Evolutionary conservation across 2,113 vertebrate genomes (phyloP).

Genomic region (Hassar affinis): DNA sequence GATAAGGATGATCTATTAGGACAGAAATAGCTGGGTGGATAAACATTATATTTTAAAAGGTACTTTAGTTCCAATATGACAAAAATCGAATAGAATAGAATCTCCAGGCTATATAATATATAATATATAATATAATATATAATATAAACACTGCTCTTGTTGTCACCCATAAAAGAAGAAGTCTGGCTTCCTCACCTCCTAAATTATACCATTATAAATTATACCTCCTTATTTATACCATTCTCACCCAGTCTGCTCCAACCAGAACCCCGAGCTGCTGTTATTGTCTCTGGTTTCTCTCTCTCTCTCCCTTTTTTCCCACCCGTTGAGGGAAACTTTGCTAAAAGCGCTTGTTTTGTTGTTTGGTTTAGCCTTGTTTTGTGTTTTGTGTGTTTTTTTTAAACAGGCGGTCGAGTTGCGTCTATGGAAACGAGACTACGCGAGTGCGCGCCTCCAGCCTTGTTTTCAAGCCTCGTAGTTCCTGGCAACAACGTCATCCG

Average conservation of each 20-base stretch:
- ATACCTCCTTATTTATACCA: neutral
- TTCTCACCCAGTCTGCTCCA: neutral
- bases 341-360: slow-evolving; percentile 33
- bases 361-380: neutral
- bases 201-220: neutral
- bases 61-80: too few relatives aligned
- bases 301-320: neutral
- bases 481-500: slow-evolving; percentile 83
- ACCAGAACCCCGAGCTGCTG: neutral
- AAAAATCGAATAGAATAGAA: too few relatives aligned
- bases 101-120: too few relatives aligned
- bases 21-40: too few relatives aligned
- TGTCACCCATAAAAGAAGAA: neutral
- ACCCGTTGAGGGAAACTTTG: slow-evolving; percentile 35
- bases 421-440: slow-evolving; percentile 48
- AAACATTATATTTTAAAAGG: too few relatives aligned
- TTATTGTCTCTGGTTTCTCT: slow-evolving; percentile 8
- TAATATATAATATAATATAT: too few relatives aligned
- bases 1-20: neutral
- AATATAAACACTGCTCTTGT: neutral
- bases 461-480: slow-evolving; percentile 83
- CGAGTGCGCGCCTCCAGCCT: slow-evolving; percentile 63
- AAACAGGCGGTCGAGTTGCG: slow-evolving; percentile 1
- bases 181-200: neutral
- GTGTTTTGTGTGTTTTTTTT: neutral